Conservation (phyloP, 2,888 invertebrate species). For the Chironomus tentans region DNA sequence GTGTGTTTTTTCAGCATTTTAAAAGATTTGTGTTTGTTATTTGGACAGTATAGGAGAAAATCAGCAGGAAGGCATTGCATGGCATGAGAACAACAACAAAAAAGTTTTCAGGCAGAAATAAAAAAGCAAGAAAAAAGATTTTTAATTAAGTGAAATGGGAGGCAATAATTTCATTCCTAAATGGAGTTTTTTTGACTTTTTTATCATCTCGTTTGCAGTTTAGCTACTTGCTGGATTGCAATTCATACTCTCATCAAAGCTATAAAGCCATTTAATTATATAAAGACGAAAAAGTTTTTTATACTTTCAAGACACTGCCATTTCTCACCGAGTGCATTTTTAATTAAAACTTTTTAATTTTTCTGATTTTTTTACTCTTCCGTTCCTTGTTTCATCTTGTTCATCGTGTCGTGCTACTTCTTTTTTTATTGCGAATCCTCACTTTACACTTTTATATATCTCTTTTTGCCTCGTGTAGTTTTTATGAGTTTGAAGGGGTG, state of each 20-base stretch:
- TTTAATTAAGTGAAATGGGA: conserved; percentile 21
- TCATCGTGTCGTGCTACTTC: not conserved
- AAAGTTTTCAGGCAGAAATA: too few relatives aligned
- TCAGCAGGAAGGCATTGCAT: not conserved
- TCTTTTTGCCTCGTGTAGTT: too few relatives aligned
- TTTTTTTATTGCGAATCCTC: not conserved
- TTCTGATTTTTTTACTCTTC: not conserved
- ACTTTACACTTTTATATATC: too few relatives aligned
- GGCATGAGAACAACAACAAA: too few relatives aligned
- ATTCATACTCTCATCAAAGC: not conserved
- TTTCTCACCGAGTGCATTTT: conserved; percentile 23
- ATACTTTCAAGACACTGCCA: not conserved
- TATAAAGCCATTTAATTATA: conserved; percentile 16
- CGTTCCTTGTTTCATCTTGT: not conserved
- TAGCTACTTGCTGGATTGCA: not conserved
- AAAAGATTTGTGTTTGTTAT: not conserved
- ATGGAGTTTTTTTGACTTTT: not conserved
- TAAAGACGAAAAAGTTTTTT: conserved; percentile 1
- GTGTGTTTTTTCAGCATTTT: not conserved
- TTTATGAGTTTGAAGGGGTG: too few relatives aligned
- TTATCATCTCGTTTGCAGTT: not conserved
- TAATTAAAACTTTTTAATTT: conserved; percentile 21
- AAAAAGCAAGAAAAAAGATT: not conserved
- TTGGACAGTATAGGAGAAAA: not conserved
- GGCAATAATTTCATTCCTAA: not conserved